phyloP scores from a whole-genome alignment of 2,888 invertebrate genomes.

The Incurvaria masculella region DNA sequence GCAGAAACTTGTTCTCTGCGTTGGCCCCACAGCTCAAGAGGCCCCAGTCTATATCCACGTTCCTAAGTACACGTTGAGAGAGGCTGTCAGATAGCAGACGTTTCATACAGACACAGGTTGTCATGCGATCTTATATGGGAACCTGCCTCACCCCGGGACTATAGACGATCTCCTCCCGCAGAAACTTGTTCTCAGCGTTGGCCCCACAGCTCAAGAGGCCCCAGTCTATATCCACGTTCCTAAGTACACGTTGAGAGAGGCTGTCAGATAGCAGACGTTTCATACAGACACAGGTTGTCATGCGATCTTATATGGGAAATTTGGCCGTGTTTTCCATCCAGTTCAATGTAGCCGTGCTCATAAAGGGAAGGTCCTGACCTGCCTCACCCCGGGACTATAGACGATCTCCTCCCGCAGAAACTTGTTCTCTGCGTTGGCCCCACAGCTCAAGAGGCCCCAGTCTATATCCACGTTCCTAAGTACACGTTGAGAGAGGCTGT shows the following conservation, averaged over 20 bases:
- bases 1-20: conserved; percentile 85
- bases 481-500: no score
- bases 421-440: conserved; percentile 81
- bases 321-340: no score
- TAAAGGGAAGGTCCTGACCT: no score
- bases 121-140: no score
- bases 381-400: conserved; percentile 85
- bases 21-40: conserved; percentile 82
- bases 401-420: conserved; percentile 94
- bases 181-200: conserved; percentile 79
- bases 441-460: conserved; percentile 94
- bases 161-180: conserved; percentile 94
- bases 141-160: conserved; percentile 84
- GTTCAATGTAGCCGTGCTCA: no score
- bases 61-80: no score
- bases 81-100: no score
- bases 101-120: no score
- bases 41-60: conserved; percentile 99
- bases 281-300: no score
- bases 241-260: no score
- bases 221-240: conserved; percentile 99
- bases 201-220: conserved; percentile 90
- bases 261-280: no score
- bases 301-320: no score
- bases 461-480: conserved; percentile 99